These are phyloP conservation scores for Amiota communis DNA, from an alignment of 2,888 invertebrate species.

Conservation along the genomic window DNA sequence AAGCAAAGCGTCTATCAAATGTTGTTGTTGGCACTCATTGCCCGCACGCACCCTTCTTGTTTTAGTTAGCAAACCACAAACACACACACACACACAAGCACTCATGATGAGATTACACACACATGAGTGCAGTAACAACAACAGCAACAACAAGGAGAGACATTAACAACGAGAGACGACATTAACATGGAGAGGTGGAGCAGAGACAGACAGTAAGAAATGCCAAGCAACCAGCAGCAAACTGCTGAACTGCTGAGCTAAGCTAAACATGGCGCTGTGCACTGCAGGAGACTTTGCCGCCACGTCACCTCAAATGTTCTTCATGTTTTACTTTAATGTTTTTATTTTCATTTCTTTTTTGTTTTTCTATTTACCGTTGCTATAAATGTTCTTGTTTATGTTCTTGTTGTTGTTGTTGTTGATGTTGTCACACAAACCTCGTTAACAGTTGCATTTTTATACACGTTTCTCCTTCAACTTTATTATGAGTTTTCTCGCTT, in stretches of 20 bases:
- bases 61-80: background rate
- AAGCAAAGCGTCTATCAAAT: constrained; percentile 38
- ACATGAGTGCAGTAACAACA: constrained; percentile 17
- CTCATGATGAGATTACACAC: constrained; percentile 18
- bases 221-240: no score
- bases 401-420: no score
- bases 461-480: background rate
- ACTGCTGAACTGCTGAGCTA: background rate
- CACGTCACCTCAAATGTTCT: constrained; percentile 31
- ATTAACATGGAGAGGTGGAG: no score
- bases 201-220: no score
- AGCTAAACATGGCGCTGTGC: constrained; percentile 4
- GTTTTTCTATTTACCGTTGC: no score
- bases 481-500: background rate
- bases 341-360: background rate
- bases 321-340: no score
- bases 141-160: background rate
- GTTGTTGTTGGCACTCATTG: constrained; percentile 34
- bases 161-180: background rate
- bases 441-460: constrained; percentile 18
- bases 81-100: background rate
- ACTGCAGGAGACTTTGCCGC: constrained; percentile 38
- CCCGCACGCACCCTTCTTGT: constrained; percentile 38
- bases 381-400: no score
- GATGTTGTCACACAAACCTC: constrained; percentile 35